Percentiles rank a stretch among this genome's conserved stretches.
These are phyloP conservation scores for Varanus salvator DNA, from an alignment of 2,113 vertebrate species.

Conservation along the genomic window DNA sequence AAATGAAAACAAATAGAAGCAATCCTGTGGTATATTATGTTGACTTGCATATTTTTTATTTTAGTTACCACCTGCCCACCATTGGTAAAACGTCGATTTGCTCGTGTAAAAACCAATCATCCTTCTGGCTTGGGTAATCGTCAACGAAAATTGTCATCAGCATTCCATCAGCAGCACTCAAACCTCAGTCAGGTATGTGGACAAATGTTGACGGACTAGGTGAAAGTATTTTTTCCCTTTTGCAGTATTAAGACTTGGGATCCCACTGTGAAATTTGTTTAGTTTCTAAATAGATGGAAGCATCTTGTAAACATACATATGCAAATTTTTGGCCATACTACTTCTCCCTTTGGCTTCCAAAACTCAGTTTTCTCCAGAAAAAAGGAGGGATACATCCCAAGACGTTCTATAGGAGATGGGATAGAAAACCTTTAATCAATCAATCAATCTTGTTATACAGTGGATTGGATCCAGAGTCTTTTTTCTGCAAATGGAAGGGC, in stretches of 20 bases:
- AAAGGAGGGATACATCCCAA: too few species aligned
- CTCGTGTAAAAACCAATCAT: slow-evolving; percentile 83
- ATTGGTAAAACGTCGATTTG: slow-evolving; percentile 84
- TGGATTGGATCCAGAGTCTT: not conserved
- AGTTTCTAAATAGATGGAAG: not conserved
- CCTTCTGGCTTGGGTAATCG: slow-evolving; percentile 83
- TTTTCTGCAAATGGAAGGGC: not conserved
- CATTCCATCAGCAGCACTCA: slow-evolving; percentile 91
- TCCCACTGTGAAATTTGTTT: not conserved
- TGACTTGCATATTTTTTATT: slow-evolving; percentile 32
- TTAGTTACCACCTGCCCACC: slow-evolving; percentile 85
- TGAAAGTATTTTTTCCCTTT: not conserved
- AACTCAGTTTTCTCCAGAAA: too few species aligned
- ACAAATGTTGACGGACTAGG: not conserved
- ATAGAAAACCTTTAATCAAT: too few species aligned
- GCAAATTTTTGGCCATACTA: too few species aligned
- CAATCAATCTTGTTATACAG: not conserved
- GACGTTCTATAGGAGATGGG: too few species aligned
- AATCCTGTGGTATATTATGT: not conserved
- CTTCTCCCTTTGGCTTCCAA: too few species aligned
- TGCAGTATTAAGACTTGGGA: not conserved
- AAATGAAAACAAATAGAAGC: not conserved
- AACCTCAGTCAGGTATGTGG: slow-evolving; percentile 90
- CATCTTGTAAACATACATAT: not conserved
- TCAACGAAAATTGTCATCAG: slow-evolving; percentile 88